These are phyloP conservation scores for Sciaenops ocellatus DNA, from an alignment of 2,797 vertebrate genomes.

Conservation along the genomic window DNA sequence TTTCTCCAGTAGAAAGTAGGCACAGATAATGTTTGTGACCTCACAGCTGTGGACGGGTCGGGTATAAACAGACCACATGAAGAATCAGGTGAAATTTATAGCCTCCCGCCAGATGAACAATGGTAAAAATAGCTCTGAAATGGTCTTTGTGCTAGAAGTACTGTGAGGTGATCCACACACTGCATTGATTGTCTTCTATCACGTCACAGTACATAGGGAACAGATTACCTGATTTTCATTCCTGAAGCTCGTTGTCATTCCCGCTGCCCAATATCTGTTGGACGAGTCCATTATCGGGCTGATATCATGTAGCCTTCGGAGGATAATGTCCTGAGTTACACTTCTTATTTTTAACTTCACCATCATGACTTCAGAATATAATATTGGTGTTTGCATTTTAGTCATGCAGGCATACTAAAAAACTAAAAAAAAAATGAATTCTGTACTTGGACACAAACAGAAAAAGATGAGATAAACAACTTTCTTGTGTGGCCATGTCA, in stretches of 20 bases:
- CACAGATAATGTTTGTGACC: not conserved
- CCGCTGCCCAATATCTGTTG: slow-evolving; percentile 6
- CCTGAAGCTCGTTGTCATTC: slow-evolving; percentile 21
- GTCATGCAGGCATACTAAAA: too few species aligned
- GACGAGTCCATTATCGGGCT: not conserved
- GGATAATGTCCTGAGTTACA: not conserved
- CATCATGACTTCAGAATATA: not conserved
- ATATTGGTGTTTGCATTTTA: slow-evolving; percentile 3
- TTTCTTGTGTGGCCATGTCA: too few species aligned
- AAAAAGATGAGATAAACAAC: too few species aligned
- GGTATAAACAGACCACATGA: not conserved
- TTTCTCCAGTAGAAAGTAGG: not conserved
- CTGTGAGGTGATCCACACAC: slow-evolving; percentile 7
- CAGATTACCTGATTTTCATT: slow-evolving; percentile 36
- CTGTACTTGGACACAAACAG: too few species aligned
- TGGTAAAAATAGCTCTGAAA: slow-evolving; percentile 1
- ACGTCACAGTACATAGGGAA: not conserved
- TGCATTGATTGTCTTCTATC: slow-evolving; percentile 24
- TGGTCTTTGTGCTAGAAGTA: not conserved
- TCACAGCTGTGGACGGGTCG: not conserved
- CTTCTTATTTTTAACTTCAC: not conserved
- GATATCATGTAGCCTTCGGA: not conserved
- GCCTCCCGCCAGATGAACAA: not conserved
- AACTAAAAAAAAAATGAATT: too few species aligned
- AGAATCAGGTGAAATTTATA: not conserved